Evolutionary conservation across 35 echinoderm and acorn worm species (phyloP), one percentile per base, ranked within the genome.

Genomic region (Holothuria glaberrima): DNA sequence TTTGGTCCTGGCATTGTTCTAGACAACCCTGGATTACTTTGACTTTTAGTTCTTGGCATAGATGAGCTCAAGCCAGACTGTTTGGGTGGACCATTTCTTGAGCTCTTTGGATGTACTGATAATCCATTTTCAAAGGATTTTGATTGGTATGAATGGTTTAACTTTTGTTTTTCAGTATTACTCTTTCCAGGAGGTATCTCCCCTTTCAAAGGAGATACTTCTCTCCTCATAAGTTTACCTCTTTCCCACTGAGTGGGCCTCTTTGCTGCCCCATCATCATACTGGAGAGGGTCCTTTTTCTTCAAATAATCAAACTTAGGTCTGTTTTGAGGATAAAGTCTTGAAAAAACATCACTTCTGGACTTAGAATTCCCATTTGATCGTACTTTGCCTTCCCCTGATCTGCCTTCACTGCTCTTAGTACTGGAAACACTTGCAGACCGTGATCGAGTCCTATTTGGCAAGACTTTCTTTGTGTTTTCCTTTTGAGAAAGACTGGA

Each of bases 261-360:
- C 22, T 61, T 30, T 32, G 67, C 27, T 21, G 90, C 87, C 58
- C 52, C 22, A 2, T 93, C 94, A 52, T 80, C 60, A 52, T 89
- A 89, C 58, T 59, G 12, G 31, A 68, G 24, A 6, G 38, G 60
- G 34, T 76, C 85, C 33, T 90, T 97, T 29, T 90, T 91, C 24
- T 81, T 86, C 19, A 97, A 85, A 41, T 71, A 97, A 30, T 97
- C 78, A 92, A 97, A 97, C 87, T 92, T 97, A 14, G 95, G 85
- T 80, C 70, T 88, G n/a, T 79, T 68, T 21, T 91, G 85, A 33
- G 90, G 86, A 85, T 92, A 97, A 58, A 97, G 73, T 76, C 95
- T 91, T 68, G 95, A 97, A 94, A 92, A 97, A 27, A 97, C 95
- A 97, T 46, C 58, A 44, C 61, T 83, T 36, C 14, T 12, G 28